Conservation (phyloP, 1,140 invertebrate genomes). For the Pectinophora gossypiella region DNA sequence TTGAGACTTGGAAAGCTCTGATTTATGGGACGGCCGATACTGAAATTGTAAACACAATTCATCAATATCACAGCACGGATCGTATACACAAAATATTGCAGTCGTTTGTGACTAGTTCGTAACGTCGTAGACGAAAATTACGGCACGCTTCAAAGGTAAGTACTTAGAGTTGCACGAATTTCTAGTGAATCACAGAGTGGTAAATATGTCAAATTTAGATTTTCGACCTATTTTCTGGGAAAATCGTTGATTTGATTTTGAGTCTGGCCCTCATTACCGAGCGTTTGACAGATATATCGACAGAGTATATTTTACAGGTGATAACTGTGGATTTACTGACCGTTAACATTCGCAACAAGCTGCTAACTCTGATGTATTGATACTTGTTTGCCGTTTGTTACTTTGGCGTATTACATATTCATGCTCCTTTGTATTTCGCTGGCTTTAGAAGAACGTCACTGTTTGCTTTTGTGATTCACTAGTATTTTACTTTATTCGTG, state of each 20-base stretch:
- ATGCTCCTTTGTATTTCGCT: no score
- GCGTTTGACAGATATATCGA: conserved; percentile 32
- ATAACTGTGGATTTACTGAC: conserved; percentile 12
- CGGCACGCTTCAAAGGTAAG: background rate
- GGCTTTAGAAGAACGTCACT: no score
- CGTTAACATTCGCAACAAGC: conserved; percentile 8
- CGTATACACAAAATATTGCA: background rate
- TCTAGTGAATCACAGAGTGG: background rate
- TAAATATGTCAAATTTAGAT: background rate
- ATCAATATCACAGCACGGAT: background rate
- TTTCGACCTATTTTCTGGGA: conserved; percentile 6
- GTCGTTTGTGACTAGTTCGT: background rate
- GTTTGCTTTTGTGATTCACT: no score
- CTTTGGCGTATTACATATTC: no score
- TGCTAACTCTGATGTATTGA: background rate
- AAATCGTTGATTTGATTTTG: conserved; percentile 24
- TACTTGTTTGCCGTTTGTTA: background rate
- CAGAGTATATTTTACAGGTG: conserved; percentile 19
- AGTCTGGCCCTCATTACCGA: conserved; percentile 31
- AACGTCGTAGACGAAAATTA: background rate
- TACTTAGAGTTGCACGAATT: background rate
- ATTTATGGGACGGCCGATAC: background rate
- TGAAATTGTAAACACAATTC: background rate
- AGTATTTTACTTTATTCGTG: no score
- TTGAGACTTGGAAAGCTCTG: background rate